Evolutionary conservation across 2,888 invertebrate species (phyloP).

Genomic region (Tanytarsus gracilentus): DNA sequence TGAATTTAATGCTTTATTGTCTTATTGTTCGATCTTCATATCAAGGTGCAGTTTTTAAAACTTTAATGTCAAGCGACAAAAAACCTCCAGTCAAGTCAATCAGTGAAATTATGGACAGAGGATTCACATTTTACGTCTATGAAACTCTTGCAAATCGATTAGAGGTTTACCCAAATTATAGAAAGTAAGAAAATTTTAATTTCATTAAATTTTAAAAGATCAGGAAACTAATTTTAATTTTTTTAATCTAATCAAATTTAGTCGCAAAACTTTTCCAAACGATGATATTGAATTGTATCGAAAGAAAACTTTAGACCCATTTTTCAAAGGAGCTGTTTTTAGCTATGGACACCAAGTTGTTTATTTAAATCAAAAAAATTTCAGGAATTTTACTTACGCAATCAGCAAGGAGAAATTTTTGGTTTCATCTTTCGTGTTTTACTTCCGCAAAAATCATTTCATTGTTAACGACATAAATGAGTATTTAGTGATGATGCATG

Average conservation of each 20-base stretch:
- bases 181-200: background rate
- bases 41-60: slow-evolving; percentile 9
- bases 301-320: background rate
- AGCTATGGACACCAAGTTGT: background rate
- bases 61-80: background rate
- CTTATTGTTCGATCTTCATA: slow-evolving; percentile 12
- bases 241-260: background rate
- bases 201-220: background rate
- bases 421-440: slow-evolving; percentile 8
- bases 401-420: slow-evolving; percentile 8
- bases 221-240: background rate
- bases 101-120: background rate
- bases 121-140: background rate
- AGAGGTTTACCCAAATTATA: background rate
- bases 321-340: slow-evolving; percentile 1
- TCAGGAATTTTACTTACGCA: background rate
- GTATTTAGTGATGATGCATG: background rate
- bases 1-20: background rate
- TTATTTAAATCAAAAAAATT: background rate
- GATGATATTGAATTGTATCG: background rate
- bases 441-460: slow-evolving; percentile 9
- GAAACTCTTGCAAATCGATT: background rate
- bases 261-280: background rate
- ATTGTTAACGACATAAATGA: slow-evolving; percentile 8
- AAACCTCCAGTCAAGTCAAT: slow-evolving; percentile 1